Evolutionary conservation across 37 sponge, comb jelly and placozoan genomes (phyloP), one percentile per base, ranked within the genome.

Genomic region (Spongia lamella): DNA sequence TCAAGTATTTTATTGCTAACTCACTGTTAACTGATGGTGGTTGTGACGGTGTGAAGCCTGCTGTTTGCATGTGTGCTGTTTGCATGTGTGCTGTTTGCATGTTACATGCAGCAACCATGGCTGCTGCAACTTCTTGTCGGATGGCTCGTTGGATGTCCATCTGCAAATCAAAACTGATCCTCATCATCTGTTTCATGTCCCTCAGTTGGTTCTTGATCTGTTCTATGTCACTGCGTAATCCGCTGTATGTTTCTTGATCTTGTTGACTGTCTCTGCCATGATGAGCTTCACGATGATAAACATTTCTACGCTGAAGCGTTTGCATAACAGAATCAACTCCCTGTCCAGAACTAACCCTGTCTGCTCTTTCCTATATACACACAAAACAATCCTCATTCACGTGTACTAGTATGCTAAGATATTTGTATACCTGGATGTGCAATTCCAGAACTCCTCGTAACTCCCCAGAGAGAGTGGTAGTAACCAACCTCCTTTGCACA

Each of bases 61-160:
- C 21, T 11, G 64, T 63, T 19, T 7, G 60, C 26, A 60, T 47
- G 25, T 9, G 17, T 1, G 31, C 30, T 4, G 38, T 37, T 19
- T 7, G 60, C 26, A 60, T 47, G 25, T 9, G 17, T 1, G 31
- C 30, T 4, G 38, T 37, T 9, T 50, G 67, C 2, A 61, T 16
- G 55, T 49, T 56, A 25, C 63, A 50, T 38, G 64, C 47, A 16
- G 78, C 59, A 7, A 72, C 38, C 59, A 90, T 79, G n/a, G 91
- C 77, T n/a, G 96, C 91, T 53, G 81, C 79, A 52, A 95, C 91
- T 65, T 95, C 96, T 68, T 95, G 96, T 9, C 91, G 47, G 57
- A 95, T 87, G 35, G 91, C 64, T 49, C 96, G 73, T 74, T 95
- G 96, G 43, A 88, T 85, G 27, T 95, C 91, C 57, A 90, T 64